phyloP scores from a whole-genome alignment of 2,888 invertebrate genomes.

The Pristionchus maxplancki region DNA sequence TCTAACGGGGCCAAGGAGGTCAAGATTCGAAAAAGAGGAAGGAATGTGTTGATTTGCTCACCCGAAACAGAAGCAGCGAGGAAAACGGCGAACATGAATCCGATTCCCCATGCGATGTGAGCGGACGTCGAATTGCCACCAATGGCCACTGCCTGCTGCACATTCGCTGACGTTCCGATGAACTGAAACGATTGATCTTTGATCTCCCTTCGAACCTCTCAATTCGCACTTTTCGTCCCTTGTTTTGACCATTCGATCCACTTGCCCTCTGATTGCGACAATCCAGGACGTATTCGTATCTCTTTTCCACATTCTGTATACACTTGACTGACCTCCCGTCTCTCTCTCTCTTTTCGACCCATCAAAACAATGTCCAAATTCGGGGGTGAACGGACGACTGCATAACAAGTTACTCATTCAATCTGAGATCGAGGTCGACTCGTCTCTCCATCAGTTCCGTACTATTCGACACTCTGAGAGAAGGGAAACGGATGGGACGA shows the following conservation, averaged over 20 bases:
- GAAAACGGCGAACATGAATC: constrained; percentile 68
- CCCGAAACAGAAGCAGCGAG: constrained; percentile 65
- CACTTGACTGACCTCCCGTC: constrained; percentile 31
- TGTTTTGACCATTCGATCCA: background rate
- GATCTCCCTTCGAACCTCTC: background rate
- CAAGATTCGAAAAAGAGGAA: background rate
- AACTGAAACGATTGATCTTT: constrained; percentile 56
- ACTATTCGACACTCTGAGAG: background rate
- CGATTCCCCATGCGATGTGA: constrained; percentile 69
- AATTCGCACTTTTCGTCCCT: background rate
- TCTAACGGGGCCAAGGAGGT: background rate
- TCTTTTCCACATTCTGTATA: background rate
- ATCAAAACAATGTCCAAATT: constrained; percentile 43
- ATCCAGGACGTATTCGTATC: background rate
- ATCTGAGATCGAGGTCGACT: constrained; percentile 22
- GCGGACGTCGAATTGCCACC: constrained; percentile 58
- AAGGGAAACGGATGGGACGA: background rate
- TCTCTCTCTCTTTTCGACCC: constrained; percentile 11
- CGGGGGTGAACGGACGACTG: background rate
- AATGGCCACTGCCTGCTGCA: constrained; percentile 57
- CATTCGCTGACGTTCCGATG: constrained; percentile 67
- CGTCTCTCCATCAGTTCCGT: background rate
- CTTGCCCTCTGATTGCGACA: background rate
- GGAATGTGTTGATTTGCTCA: background rate
- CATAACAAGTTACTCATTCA: constrained; percentile 41